A percentile compares a stretch with the other conserved stretches of the same genome.
These are phyloP conservation scores for Dryobotodes eremita DNA, from an alignment of 2,888 invertebrate genomes.

Conservation along the genomic window DNA sequence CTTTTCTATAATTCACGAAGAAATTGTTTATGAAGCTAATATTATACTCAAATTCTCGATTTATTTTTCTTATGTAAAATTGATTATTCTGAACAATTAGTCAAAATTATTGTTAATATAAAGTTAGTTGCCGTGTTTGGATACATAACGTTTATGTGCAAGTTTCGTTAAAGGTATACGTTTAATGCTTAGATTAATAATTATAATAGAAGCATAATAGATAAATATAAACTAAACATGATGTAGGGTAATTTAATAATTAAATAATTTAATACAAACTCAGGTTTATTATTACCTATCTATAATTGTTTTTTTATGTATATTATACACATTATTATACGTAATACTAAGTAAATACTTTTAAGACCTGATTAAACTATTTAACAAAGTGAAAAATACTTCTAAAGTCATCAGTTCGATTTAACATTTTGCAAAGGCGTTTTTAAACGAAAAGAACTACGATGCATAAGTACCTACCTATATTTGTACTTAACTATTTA, in stretches of 20 bases:
- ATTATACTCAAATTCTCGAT: background rate
- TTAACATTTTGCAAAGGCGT: background rate
- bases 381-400: background rate
- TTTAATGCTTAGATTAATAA: background rate
- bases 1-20: background rate
- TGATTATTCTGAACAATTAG: conserved; percentile 9
- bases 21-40: background rate
- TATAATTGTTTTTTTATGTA: background rate
- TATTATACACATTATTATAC: background rate
- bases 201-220: background rate
- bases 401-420: background rate
- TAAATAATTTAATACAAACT: conserved; percentile 12
- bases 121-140: conserved; percentile 22
- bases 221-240: background rate
- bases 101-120: background rate
- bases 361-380: background rate
- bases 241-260: background rate
- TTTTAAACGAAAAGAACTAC: background rate
- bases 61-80: conserved; percentile 1
- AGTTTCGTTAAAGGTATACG: background rate
- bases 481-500: background rate
- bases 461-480: background rate
- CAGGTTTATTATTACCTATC: background rate
- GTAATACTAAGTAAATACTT: background rate
- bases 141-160: conserved; percentile 20